Percentiles rank a stretch among this genome's conserved stretches.
Evolutionary conservation across 2,113 vertebrate genomes (phyloP).

Genomic region (Chroicocephalus ridibundus): DNA sequence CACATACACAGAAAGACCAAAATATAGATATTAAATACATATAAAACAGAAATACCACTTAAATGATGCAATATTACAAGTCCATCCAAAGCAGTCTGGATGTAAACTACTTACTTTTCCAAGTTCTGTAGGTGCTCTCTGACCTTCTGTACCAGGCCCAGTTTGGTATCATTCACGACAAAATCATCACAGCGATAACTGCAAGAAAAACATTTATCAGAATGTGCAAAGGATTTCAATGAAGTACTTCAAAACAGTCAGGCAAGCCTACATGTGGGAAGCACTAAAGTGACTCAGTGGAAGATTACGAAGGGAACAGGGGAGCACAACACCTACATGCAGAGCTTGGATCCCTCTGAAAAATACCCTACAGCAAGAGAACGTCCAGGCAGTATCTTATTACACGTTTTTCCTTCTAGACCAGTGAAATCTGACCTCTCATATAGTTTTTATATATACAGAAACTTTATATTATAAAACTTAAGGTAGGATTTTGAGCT

Average conservation of each 20-base stretch:
- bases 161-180: constrained; percentile 95
- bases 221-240: not conserved
- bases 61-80: not conserved
- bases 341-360: not conserved
- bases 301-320: not conserved
- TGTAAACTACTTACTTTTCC: constrained; percentile 88
- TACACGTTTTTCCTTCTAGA: not conserved
- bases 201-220: constrained; percentile 57
- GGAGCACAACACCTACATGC: not conserved
- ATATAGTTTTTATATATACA: not conserved
- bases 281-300: not conserved
- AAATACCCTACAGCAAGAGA: not conserved
- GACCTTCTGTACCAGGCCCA: constrained; percentile 93
- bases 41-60: not conserved
- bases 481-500: not conserved
- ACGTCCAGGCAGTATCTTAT: not conserved
- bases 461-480: not conserved
- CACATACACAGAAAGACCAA: not conserved
- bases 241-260: not conserved
- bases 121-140: constrained; percentile 95
- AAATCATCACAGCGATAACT: constrained; percentile 99
- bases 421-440: not conserved
- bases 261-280: not conserved
- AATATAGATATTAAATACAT: rapidly evolving
- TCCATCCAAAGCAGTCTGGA: not conserved